These are phyloP conservation scores for Isotomurus palustris DNA, from an alignment of 2,888 invertebrate genomes.

Conservation along the genomic window DNA sequence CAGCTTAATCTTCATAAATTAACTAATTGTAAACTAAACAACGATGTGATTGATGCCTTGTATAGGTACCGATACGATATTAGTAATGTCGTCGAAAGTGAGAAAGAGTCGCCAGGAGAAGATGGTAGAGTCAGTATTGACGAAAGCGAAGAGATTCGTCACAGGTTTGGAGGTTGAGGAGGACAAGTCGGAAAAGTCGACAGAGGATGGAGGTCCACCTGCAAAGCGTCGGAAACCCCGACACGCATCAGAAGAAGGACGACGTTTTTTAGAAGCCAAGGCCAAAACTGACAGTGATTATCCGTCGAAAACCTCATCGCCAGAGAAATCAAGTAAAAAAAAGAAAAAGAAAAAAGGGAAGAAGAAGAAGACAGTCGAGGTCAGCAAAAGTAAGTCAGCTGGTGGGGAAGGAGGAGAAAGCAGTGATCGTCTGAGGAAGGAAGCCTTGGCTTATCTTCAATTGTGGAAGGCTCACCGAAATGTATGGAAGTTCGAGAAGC, in stretches of 20 bases:
- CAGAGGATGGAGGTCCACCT: background rate
- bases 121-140: background rate
- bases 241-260: conserved; percentile 20
- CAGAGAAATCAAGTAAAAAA: conserved; percentile 9
- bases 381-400: background rate
- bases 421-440: conserved; percentile 18
- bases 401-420: conserved; percentile 11
- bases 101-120: background rate
- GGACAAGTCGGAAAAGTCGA: background rate
- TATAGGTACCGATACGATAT: too few relatives aligned
- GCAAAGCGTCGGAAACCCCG: conserved; percentile 19
- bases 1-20: too few relatives aligned
- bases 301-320: background rate
- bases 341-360: conserved; percentile 13
- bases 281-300: background rate
- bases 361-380: background rate
- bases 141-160: background rate
- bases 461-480: conserved; percentile 66
- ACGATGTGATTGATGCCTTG: too few relatives aligned
- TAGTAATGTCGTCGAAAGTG: too few relatives aligned
- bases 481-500: conserved; percentile 77
- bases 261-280: conserved; percentile 12
- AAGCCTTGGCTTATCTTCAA: conserved; percentile 35
- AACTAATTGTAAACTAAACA: too few relatives aligned
- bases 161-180: too few relatives aligned